Evolutionary conservation across 2,797 vertebrate species (phyloP).

Genomic region (Eulemur mongoz): DNA sequence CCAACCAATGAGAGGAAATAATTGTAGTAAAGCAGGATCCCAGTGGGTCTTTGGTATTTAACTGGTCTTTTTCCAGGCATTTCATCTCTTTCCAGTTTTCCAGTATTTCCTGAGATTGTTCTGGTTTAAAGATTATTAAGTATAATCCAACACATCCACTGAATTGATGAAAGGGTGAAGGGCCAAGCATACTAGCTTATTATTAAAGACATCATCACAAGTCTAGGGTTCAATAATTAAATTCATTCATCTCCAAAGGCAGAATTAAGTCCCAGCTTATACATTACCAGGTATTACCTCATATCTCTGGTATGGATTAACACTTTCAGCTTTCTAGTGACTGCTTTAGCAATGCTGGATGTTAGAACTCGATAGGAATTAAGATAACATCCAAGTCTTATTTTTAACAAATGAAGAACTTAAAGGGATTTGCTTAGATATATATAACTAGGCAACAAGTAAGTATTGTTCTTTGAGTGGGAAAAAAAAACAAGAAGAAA

Average conservation of each 20-base stretch:
- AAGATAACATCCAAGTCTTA: not conserved
- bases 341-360: not conserved
- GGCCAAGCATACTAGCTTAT: not conserved
- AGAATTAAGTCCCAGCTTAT: not conserved
- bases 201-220: not conserved
- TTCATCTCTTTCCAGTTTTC: slow-evolving; percentile 37
- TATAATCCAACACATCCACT: slow-evolving; percentile 24
- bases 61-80: slow-evolving; percentile 47
- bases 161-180: not conserved
- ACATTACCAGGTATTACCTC: not conserved
- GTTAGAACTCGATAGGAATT: not conserved
- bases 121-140: slow-evolving; percentile 42
- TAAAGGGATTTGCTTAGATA: not conserved
- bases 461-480: not conserved
- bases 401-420: slow-evolving; percentile 4
- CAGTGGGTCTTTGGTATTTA: not conserved
- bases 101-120: slow-evolving; percentile 35
- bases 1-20: slow-evolving; percentile 47
- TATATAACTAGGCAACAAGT: not conserved
- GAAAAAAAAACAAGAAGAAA: not conserved
- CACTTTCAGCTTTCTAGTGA: not conserved
- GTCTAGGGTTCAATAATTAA: slow-evolving; percentile 2
- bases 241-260: slow-evolving; percentile 1
- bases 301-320: not conserved
- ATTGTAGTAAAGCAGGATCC: slow-evolving; percentile 21